Percentiles rank a stretch among this genome's conserved stretches.
These are phyloP conservation scores for Prunella strophiata DNA, from an alignment of 2,797 vertebrate species.

Conservation along the genomic window DNA sequence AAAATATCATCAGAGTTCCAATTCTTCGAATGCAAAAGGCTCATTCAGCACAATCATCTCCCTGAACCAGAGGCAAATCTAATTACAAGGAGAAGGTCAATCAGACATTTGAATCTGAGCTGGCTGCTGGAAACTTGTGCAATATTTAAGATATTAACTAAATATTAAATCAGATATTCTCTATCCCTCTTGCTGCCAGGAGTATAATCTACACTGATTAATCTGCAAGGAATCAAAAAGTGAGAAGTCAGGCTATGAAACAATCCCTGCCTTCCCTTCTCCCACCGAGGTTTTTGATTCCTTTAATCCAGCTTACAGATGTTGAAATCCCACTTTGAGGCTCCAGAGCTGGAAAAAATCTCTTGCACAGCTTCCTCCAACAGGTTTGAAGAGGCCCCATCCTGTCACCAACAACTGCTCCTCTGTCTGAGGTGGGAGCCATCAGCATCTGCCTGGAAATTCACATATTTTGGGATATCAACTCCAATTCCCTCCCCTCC, in stretches of 20 bases:
- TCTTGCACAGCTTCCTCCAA: neutral
- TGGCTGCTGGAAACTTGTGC: neutral
- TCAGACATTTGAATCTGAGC: neutral
- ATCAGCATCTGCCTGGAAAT: neutral
- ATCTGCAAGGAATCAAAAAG: neutral
- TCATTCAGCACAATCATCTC: neutral
- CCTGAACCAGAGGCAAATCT: neutral
- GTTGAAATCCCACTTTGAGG: neutral
- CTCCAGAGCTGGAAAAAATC: neutral
- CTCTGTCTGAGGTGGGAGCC: neutral
- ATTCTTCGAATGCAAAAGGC: neutral
- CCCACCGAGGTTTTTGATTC: neutral
- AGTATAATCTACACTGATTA: rapidly evolving
- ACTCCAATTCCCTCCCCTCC: neutral
- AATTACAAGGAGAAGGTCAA: conserved; percentile 5
- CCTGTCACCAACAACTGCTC: neutral
- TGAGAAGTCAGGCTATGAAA: neutral
- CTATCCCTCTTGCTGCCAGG: neutral
- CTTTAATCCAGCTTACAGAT: neutral
- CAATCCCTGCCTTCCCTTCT: neutral
- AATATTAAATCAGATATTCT: neutral
- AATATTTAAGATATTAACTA: neutral
- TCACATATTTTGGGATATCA: neutral
- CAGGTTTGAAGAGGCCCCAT: neutral
- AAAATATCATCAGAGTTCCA: neutral